Evolutionary conservation across 1,140 invertebrate species (phyloP), one percentile per base, ranked within the genome.

Genomic region (Danaus plexippus): DNA sequence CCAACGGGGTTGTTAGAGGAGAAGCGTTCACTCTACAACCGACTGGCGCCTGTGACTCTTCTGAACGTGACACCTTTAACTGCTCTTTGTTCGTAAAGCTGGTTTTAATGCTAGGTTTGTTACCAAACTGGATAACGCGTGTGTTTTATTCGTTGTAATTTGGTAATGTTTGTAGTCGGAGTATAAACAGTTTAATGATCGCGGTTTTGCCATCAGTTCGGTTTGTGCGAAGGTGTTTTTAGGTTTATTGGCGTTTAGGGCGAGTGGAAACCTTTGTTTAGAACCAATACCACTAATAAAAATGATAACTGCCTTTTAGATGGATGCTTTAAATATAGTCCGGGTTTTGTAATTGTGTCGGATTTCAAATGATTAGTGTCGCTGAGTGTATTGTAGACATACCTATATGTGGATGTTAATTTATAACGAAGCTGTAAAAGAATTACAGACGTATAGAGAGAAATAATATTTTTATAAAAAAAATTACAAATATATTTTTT

Each of bases 191-290:
- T 77, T 81, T 83, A 75, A 79, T 59, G 66, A 58, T 55, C 69
- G 80, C 67, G 80, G 83, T 79, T 83, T 83, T 66, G 73, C 74
- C 66, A 75, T 75, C 69, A 32, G 60, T 64, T 67, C 48, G 61
- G 73, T 80, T 79, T 82, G 80, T 86, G 82, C 72, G 65, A 70
- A 79, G 74, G 77, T 86, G 80, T 80, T 86, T 79, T 75, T 73
- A 70, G 79, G 75, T 84, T 83, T 81, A 86, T 84, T 73, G 67
- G 67, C 73, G 54, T 70, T 77, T 75, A 76, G 68, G 63, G 65
- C 61, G 66, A 82, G 82, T 86, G 79, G 66, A 76, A 82, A 81
- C 67, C 77, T 80, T 84, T 84, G 80, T 85, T 79, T 75, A 68
- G 67, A 72, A 58, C 67, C 61, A 67, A 72, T 71, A 69, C 59